These are phyloP conservation scores for Potamarius usumacintae DNA, from an alignment of 2,113 vertebrate genomes.

Conservation along the genomic window DNA sequence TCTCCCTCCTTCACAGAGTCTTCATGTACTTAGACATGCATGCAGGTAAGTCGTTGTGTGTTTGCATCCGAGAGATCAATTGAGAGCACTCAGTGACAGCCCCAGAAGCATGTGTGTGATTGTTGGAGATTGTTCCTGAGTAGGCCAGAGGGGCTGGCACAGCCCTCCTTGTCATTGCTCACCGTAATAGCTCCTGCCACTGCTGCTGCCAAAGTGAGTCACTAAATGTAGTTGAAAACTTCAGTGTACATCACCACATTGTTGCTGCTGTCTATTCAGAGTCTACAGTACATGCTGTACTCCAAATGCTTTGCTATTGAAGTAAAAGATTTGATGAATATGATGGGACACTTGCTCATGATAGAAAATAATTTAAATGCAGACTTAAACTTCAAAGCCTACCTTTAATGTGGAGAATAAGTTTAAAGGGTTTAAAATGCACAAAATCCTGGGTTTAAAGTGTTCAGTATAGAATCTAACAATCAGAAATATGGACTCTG, in stretches of 20 bases:
- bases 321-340: background rate
- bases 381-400: background rate
- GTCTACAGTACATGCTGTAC: background rate
- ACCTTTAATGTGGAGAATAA: background rate
- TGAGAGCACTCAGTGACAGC: constrained; percentile 30
- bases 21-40: constrained; percentile 6
- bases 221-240: background rate
- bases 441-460: background rate
- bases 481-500: background rate
- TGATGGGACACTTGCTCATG: background rate
- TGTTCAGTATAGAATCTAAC: background rate
- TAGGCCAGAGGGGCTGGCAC: constrained; percentile 66
- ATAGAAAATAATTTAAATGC: background rate
- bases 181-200: constrained; percentile 72
- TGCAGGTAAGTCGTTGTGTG: constrained; percentile 16
- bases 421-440: background rate
- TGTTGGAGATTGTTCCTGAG: constrained; percentile 58
- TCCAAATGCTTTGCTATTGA: background rate
- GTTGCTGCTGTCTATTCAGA: background rate
- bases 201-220: constrained; percentile 58
- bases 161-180: constrained; percentile 66
- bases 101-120: constrained; percentile 36
- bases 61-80: constrained; percentile 20
- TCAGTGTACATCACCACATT: background rate
- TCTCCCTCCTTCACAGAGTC: constrained; percentile 43